Evolutionary conservation across 2,888 invertebrate species (phyloP).

Genomic region (Apamea epomidion): DNA sequence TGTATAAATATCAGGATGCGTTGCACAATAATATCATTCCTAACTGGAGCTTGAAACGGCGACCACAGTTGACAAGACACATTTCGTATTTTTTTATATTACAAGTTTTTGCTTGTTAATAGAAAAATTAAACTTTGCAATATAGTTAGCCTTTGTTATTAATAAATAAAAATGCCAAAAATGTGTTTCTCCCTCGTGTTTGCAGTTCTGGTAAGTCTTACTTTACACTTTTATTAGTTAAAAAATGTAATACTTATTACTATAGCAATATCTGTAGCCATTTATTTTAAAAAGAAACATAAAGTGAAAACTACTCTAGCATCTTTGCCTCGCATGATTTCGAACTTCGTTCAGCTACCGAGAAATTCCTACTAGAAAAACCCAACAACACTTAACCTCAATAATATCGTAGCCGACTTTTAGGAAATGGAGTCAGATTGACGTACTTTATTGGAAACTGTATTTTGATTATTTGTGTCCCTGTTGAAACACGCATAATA

Average conservation of each 20-base stretch:
- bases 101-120: background rate
- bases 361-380: conserved; percentile 9
- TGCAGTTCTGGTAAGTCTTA: conserved; percentile 34
- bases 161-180: conserved; percentile 26
- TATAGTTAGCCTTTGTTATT: background rate
- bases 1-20: conserved; percentile 10
- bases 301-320: background rate
- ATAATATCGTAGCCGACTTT: background rate
- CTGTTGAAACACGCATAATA: background rate
- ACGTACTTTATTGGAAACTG: background rate
- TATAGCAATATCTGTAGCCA: background rate
- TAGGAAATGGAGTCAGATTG: background rate
- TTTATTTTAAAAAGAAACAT: background rate
- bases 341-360: background rate
- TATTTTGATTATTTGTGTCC: background rate
- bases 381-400: background rate
- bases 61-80: background rate
- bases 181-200: background rate
- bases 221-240: background rate
- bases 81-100: background rate
- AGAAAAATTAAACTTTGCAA: background rate
- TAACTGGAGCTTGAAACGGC: background rate
- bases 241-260: background rate
- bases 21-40: background rate
- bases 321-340: background rate